Evolutionary conservation across 1,140 invertebrate genomes (phyloP).

Genomic region (Neodiprion fabricii): DNA sequence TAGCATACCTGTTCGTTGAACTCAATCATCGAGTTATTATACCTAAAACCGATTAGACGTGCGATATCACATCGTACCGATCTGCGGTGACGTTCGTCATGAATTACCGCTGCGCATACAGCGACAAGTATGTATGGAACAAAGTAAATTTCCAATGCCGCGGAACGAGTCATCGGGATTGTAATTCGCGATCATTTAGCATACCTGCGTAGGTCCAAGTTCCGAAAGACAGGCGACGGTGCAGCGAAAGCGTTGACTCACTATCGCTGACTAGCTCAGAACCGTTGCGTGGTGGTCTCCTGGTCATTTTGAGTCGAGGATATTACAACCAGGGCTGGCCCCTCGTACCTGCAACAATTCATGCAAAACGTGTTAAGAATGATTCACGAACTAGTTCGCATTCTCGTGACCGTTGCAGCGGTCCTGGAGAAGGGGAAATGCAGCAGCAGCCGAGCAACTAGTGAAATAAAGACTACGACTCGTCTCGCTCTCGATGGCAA

Average conservation of each 20-base stretch:
- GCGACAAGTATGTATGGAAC: no score
- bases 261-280: neutral
- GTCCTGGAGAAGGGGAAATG: conserved; percentile 39
- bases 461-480: conserved; percentile 23
- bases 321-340: conserved; percentile 17
- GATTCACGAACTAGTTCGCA: conserved; percentile 62
- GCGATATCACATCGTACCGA: no score
- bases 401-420: conserved; percentile 47
- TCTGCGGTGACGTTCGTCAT: no score
- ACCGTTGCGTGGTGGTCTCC: neutral
- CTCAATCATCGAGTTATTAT: no score
- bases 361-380: conserved; percentile 57
- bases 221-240: neutral
- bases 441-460: conserved; percentile 26
- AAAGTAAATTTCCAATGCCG: neutral
- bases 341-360: conserved; percentile 46
- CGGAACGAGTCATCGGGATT: neutral
- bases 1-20: no score
- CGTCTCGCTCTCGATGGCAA: neutral
- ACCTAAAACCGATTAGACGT: no score
- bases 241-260: conserved; percentile 30
- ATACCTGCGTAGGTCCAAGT: no score
- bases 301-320: neutral
- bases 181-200: no score
- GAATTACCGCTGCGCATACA: no score